phyloP scores from a whole-genome alignment of 2,113 vertebrate genomes.

The Pomatorhinus ruficollis region DNA sequence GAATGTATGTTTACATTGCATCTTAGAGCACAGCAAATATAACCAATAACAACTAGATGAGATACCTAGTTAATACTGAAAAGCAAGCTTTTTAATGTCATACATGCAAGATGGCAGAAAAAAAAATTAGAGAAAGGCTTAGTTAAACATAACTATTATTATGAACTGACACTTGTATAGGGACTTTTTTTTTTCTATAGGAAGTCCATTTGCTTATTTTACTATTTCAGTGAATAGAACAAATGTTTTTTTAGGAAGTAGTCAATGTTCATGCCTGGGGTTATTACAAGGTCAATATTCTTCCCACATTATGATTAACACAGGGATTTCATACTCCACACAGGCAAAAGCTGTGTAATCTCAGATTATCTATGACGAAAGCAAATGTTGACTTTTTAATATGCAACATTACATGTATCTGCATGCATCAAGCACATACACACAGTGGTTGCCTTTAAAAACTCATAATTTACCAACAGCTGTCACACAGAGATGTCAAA shows the following conservation, averaged over 20 bases:
- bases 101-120: not conserved
- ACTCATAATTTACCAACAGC: conserved; percentile 33
- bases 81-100: not conserved
- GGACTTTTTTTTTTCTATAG: not conserved
- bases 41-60: not conserved
- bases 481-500: conserved; percentile 51
- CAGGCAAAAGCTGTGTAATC: conserved; percentile 25
- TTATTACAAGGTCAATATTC: conserved; percentile 31
- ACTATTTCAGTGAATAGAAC: not conserved
- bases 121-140: not conserved
- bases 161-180: not conserved
- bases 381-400: conserved; percentile 39
- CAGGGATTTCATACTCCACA: conserved; percentile 25
- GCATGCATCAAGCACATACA: conserved; percentile 5
- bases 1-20: not conserved
- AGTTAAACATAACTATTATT: not conserved
- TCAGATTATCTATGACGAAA: conserved; percentile 30
- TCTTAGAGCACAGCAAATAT: not conserved
- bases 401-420: not conserved
- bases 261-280: not conserved
- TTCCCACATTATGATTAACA: conserved; percentile 35
- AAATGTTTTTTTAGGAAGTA: not conserved
- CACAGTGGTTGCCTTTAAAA: conserved; percentile 19
- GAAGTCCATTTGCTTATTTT: not conserved
- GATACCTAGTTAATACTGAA: not conserved